These are phyloP conservation scores for Pristionchus japonicus DNA, from an alignment of 2,888 invertebrate genomes.

Conservation along the genomic window DNA sequence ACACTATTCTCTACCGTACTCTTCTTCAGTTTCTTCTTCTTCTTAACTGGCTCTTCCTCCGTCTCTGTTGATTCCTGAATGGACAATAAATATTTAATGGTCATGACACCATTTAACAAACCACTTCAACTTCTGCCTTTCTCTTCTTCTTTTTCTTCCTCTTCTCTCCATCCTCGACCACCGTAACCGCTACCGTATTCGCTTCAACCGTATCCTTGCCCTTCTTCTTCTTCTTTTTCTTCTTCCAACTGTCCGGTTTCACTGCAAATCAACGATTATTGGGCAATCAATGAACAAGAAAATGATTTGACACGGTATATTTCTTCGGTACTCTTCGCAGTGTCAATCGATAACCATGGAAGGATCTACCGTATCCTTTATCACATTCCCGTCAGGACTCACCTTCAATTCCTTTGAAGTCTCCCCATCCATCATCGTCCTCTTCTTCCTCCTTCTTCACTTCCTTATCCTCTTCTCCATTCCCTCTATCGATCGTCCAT, in stretches of 20 bases:
- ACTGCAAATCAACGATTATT: not conserved
- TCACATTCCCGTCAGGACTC: too few species aligned
- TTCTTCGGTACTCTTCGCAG: not conserved
- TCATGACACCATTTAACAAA: not conserved
- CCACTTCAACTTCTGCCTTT: not conserved
- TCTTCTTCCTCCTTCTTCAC: not conserved
- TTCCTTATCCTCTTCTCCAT: not conserved
- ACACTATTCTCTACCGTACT: not conserved
- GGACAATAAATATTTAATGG: too few species aligned
- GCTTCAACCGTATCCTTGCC: not conserved
- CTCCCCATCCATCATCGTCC: constrained; percentile 15
- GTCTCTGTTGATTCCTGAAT: not conserved
- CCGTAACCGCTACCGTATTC: not conserved
- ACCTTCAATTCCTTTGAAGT: not conserved
- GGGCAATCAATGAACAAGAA: too few species aligned
- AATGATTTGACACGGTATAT: too few species aligned
- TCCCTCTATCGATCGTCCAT: not conserved
- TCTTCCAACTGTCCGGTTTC: not conserved
- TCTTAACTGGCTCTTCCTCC: not conserved
- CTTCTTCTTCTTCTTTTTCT: not conserved
- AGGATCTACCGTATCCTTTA: not conserved
- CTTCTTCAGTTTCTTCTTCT: constrained; percentile 4
- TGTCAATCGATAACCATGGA: not conserved
- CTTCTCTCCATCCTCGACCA: not conserved
- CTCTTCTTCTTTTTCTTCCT: not conserved